A percentile compares a stretch with the other conserved stretches of the same genome.
Evolutionary conservation across 1,140 invertebrate species (phyloP).

Genomic region (Brachionus paranguensis): DNA sequence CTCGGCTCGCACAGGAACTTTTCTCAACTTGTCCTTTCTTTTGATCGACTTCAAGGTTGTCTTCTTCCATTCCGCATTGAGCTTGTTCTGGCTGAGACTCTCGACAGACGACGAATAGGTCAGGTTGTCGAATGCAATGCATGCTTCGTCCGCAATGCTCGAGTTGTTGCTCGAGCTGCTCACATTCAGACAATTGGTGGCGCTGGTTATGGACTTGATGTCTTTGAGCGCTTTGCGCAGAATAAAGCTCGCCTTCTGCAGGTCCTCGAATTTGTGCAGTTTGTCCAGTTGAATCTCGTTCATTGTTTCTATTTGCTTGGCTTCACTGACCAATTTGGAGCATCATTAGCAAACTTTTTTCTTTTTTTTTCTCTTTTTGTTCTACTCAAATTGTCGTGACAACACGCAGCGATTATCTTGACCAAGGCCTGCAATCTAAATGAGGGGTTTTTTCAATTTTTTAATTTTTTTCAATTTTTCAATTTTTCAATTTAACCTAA

Average conservation of each 20-base stretch:
- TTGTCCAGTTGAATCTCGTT: conserved; percentile 11
- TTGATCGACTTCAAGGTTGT: conserved; percentile 21
- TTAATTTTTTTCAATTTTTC: too few species aligned
- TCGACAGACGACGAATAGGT: conserved; percentile 27
- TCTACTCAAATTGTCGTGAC: conserved; percentile 12
- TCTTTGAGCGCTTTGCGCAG: conserved; percentile 15
- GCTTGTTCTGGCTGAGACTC: not conserved
- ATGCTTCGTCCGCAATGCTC: not conserved
- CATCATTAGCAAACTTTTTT: not conserved
- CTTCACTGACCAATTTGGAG: not conserved
- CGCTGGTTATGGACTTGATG: not conserved
- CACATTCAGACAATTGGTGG: not conserved
- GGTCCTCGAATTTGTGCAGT: not conserved
- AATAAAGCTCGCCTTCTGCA: conserved; percentile 18
- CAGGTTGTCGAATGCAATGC: conserved; percentile 17
- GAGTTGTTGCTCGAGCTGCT: conserved; percentile 4
- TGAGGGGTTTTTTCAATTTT: not conserved
- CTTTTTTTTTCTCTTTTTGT: not conserved
- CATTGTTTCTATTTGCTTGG: not conserved
- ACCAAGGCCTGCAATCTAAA: not conserved
- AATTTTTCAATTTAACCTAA: not conserved
- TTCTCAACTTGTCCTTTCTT: conserved; percentile 22
- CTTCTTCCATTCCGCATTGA: not conserved
- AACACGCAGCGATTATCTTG: conserved; percentile 2
- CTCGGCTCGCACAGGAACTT: not conserved